These are phyloP conservation scores for Synergus laeviventris DNA, from an alignment of 2,888 invertebrate species.

Conservation along the genomic window DNA sequence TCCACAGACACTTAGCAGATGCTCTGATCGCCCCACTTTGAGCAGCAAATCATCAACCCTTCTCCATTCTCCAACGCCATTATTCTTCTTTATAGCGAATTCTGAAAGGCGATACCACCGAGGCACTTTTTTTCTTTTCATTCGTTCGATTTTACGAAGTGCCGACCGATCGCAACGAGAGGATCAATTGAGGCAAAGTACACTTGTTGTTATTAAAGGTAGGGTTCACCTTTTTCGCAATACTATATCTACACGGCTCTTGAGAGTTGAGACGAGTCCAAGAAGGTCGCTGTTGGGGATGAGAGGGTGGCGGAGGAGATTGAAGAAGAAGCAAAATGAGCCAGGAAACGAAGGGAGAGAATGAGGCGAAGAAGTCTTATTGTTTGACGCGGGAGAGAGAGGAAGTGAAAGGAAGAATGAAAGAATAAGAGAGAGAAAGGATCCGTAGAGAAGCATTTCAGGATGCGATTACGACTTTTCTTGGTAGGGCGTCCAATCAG, in stretches of 20 bases:
- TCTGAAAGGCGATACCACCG: constrained; percentile 6
- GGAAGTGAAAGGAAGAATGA: constrained; percentile 24
- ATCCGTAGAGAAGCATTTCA: constrained; percentile 64
- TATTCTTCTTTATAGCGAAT: constrained; percentile 24
- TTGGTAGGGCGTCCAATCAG: constrained; percentile 76
- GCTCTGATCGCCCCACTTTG: not conserved
- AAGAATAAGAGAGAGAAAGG: constrained; percentile 36
- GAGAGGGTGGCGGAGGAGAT: constrained; percentile 23
- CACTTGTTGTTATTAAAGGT: constrained; percentile 18
- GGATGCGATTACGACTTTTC: constrained; percentile 76
- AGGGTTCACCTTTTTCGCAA: constrained; percentile 14
- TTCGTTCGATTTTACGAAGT: constrained; percentile 43
- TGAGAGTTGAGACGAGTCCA: constrained; percentile 20
- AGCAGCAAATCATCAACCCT: not conserved
- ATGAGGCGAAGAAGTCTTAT: constrained; percentile 33
- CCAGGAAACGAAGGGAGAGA: constrained; percentile 9
- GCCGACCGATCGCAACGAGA: constrained; percentile 27
- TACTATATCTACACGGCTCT: constrained; percentile 11
- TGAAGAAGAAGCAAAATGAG: constrained; percentile 38
- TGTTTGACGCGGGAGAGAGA: constrained; percentile 40
- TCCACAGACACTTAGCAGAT: constrained; percentile 6
- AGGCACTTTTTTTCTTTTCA: constrained; percentile 41
- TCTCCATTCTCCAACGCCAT: constrained; percentile 11
- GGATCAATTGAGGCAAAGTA: constrained; percentile 11
- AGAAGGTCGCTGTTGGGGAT: constrained; percentile 34